Percentiles rank a stretch among this genome's conserved stretches.
Evolutionary conservation across 2,113 vertebrate genomes (phyloP).

Genomic region (Mustela lutreola): DNA sequence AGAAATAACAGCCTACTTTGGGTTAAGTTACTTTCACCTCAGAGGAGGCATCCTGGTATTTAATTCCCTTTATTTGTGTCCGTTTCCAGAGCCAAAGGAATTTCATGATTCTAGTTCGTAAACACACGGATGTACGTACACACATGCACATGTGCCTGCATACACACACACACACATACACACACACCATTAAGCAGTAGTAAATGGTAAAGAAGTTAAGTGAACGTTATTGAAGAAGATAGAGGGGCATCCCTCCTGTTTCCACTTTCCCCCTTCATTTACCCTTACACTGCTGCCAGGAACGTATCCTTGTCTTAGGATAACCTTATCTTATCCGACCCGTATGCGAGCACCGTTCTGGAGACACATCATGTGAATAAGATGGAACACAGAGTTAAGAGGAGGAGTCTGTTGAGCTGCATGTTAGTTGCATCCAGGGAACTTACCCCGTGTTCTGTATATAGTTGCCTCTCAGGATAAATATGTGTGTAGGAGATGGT

Average conservation of each 20-base stretch:
- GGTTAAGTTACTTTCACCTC: neutral
- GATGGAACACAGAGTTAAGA: neutral
- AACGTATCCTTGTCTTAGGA: neutral
- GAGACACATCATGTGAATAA: neutral
- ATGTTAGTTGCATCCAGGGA: neutral
- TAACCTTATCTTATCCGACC: neutral
- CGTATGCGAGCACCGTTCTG: neutral
- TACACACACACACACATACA: neutral
- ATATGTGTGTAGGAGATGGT: neutral
- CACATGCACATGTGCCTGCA: neutral
- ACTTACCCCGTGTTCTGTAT: neutral
- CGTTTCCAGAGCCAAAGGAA: neutral
- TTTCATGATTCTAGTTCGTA: neutral
- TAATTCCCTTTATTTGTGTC: neutral
- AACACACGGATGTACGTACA: neutral
- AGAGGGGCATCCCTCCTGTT: neutral
- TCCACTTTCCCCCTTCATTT: neutral
- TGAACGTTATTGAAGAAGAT: neutral
- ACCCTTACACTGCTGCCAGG: neutral
- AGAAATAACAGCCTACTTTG: neutral
- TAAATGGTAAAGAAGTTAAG: neutral
- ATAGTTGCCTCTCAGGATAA: constrained; percentile 28
- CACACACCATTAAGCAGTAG: neutral
- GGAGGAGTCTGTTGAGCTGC: neutral
- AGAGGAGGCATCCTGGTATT: neutral